Percentiles rank a stretch among this genome's conserved stretches.
Evolutionary conservation across 2,888 invertebrate species (phyloP).

Genomic region (Drosophila mimica): DNA sequence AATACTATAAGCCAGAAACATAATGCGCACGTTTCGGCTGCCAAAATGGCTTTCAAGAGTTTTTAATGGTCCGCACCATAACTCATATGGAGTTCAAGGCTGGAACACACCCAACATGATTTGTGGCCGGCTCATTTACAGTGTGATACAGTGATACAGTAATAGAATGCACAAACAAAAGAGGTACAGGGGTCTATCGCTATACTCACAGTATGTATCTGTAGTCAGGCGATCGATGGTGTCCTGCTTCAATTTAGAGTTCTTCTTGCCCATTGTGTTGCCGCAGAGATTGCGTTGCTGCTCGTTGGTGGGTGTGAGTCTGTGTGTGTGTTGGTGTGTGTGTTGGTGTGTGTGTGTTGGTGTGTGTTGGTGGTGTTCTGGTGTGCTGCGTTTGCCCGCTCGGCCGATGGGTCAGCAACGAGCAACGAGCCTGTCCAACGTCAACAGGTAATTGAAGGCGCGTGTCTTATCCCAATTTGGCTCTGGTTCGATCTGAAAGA

Average conservation of each 20-base stretch:
- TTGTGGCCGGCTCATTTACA: constrained; percentile 27
- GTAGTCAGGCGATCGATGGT: constrained; percentile 96
- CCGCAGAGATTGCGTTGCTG: constrained; percentile 41
- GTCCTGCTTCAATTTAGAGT: constrained; percentile 97
- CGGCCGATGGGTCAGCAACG: constrained; percentile 36
- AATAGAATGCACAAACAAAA: too few relatives aligned
- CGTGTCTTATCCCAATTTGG: constrained; percentile 72
- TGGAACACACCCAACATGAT: constrained; percentile 46
- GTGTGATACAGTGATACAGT: neutral
- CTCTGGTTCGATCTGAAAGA: constrained; percentile 61
- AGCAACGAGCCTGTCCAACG: constrained; percentile 25
- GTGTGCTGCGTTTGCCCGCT: neutral
- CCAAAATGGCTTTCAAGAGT: constrained; percentile 73
- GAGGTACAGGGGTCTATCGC: neutral
- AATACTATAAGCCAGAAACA: constrained; percentile 1
- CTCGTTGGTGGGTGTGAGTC: neutral
- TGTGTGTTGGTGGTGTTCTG: neutral
- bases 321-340: too few relatives aligned
- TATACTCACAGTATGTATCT: constrained; percentile 96
- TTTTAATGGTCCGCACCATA: constrained; percentile 56
- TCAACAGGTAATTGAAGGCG: constrained; percentile 67
- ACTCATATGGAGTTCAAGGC: constrained; percentile 70
- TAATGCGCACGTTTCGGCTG: constrained; percentile 57
- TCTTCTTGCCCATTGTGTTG: constrained; percentile 95
- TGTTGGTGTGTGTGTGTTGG: neutral